These are phyloP conservation scores for Ceratothoa steindachneri DNA, from an alignment of 2,888 invertebrate species.

Conservation along the genomic window DNA sequence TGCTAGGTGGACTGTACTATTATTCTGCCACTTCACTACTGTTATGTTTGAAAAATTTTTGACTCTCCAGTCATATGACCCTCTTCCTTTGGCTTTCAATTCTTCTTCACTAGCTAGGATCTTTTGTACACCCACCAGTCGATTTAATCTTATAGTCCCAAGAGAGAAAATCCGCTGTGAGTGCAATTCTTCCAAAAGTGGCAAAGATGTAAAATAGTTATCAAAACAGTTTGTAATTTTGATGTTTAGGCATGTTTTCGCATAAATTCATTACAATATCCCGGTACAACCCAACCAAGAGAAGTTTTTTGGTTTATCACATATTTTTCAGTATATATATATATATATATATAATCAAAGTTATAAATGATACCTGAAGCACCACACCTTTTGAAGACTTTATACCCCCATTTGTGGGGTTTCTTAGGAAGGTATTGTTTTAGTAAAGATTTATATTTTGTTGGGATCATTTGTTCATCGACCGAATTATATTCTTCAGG, in stretches of 20 bases:
- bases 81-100: neutral
- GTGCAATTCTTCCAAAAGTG: neutral
- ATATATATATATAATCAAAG: no score
- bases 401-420: neutral
- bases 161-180: neutral
- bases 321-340: neutral
- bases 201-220: neutral
- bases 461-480: neutral
- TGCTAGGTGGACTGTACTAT: neutral
- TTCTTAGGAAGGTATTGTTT: neutral
- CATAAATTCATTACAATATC: neutral
- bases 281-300: neutral
- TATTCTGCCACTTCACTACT: neutral
- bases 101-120: neutral
- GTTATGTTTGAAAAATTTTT: neutral
- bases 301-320: neutral
- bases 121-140: neutral
- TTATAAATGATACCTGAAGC: neutral
- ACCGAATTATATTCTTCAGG: slow-evolving; percentile 2
- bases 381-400: neutral
- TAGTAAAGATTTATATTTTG: neutral
- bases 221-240: neutral
- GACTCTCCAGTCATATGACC: neutral
- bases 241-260: neutral
- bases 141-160: neutral